Evolutionary conservation across 2,888 invertebrate genomes (phyloP), one percentile per base, ranked within the genome.

Genomic region (Parnassius smintheus): DNA sequence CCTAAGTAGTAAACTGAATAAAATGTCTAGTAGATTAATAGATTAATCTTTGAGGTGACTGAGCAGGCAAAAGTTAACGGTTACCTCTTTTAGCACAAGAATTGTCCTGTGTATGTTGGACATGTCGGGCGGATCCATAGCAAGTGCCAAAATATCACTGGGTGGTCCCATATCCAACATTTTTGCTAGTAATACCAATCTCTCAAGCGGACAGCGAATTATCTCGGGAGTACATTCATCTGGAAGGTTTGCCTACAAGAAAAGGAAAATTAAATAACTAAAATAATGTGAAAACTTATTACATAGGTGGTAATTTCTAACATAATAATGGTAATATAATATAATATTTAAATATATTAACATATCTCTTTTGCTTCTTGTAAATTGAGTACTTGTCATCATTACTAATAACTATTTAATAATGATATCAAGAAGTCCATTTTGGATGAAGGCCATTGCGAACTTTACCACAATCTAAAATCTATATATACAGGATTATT

Each of bases 71-170:
- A 35, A 35, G 35, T 4, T 35, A 56, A 22, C 11, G 44, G 42
- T 62, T 74, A 94, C 95, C 92, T 96, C 97, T 91, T 98, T 98
- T 2, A 99, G 89, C 50, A 94, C 90, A n/a, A 97, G 92, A 68
- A 98, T 93, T 0, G 98, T 97, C 61, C 94, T 93, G 66, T 95
- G 94, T 70, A 99, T 96, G 77, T 97, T 96, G 25, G 93, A 93
- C 48, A 97, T 89, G 79, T 96, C 94, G 0, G 99, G 99, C 13
- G 98, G 97, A 74, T 97, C 95, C 82, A 99, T 92, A 1, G 98
- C 96, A 44, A 97, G 85, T 0, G 96, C 97, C 0, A 99, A 88
- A 42, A 98, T 93, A 44, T 95, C 94, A 48, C 92, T 92, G 45
- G 96, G 96, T 0, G 96, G 95, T 18, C 96, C 96, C 93, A 98